These are phyloP conservation scores for Epinephelus coioides DNA, from an alignment of 2,797 vertebrate species.

Conservation along the genomic window DNA sequence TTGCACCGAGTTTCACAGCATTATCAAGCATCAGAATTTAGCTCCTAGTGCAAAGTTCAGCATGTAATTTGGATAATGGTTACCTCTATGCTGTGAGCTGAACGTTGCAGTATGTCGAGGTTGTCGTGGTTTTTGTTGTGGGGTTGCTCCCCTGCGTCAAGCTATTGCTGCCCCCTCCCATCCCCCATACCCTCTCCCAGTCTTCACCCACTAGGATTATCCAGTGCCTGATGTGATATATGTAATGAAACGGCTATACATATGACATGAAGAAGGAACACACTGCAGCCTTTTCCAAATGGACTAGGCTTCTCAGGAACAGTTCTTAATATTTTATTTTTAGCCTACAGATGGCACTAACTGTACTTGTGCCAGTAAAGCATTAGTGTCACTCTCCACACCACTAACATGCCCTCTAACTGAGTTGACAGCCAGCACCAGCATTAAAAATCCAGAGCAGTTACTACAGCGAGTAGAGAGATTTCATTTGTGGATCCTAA, in stretches of 20 bases:
- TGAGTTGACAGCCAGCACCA: background rate
- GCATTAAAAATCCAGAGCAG: background rate
- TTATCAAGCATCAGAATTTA: constrained; percentile 17
- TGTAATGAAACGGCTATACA: background rate
- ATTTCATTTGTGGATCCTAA: background rate
- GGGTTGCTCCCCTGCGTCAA: constrained; percentile 23
- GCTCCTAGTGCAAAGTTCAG: constrained; percentile 24
- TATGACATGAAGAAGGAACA: background rate
- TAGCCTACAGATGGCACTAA: constrained; percentile 17
- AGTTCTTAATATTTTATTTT: background rate
- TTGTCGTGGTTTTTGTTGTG: constrained; percentile 45
- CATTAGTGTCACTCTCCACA: constrained; percentile 1
- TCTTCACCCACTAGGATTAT: background rate
- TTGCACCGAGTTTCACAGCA: constrained; percentile 7
- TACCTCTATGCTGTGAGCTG: constrained; percentile 12
- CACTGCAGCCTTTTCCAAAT: constrained; percentile 12
- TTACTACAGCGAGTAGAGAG: background rate
- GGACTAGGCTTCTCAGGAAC: constrained; percentile 13
- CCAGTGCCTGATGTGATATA: background rate
- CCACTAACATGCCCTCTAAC: background rate
- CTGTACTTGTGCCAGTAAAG: constrained; percentile 20
- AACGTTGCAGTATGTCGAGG: constrained; percentile 29
- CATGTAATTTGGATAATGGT: constrained; percentile 11
- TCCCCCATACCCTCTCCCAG: background rate
- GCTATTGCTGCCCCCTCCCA: background rate